Base-by-base conservation (phyloP, 2,888 invertebrate genomes). In the Synergus umbraculus region DNA sequence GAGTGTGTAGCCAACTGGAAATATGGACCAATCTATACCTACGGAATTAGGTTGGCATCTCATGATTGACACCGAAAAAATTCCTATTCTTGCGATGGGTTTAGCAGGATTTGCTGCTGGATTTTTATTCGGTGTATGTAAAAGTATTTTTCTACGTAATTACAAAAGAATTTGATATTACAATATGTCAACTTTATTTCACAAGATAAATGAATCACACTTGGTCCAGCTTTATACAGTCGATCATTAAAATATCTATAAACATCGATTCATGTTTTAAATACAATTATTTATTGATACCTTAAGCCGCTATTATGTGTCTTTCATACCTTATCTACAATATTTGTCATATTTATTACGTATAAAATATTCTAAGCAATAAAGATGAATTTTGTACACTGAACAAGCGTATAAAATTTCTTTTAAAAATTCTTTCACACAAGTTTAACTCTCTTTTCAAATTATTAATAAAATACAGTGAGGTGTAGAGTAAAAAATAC, bases 211-310 rank as follows among this genome's bases (percentile, higher is more conserved):
- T 54, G 7, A 60, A 22, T 60, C 22, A 60, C 18, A 22, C 60
- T 12, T 60, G 60, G 60, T 60, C 60, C 12, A 60, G 22, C 60
- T 60, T 60, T 60, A n/a, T 22, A 60, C 60, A 60, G 22, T 60
- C 60, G 10, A 60, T 60, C 12, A 22, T 60, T 18, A 60, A 60
- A 60, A 60, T 60, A 60, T 22, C 9, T 60, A 18, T 22, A 22
- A 22, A 22, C 22, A 60, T 22, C 22, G 22, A 22, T 22, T 60
- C 60, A 18, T 60, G 60, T 10, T 60, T 22, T 4, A 60, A 60
- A 60, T 60, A 22, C 9, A 60, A 60, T 18, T 60, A 18, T 10
- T 22, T 22, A 60, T n/a, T 0, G 4, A 60, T 60, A 22, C 10
- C 22, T 60, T 8, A 60, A 15, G 22, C 22, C 22, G 22, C 22